Conservation (phyloP, 1,140 invertebrate genomes). For the Atta cephalotes region DNA sequence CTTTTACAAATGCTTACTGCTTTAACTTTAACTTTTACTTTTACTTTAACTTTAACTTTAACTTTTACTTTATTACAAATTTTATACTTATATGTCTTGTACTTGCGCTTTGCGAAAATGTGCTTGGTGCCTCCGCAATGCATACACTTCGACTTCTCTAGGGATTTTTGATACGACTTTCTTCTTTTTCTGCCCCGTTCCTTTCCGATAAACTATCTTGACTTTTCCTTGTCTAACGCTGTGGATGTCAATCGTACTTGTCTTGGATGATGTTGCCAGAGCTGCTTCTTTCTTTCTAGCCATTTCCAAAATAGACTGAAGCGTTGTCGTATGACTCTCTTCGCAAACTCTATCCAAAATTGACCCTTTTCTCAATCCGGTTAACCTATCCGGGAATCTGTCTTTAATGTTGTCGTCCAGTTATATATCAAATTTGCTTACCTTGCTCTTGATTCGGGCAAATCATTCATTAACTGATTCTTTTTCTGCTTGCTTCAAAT, state of each 20-base stretch:
- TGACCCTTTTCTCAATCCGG: neutral
- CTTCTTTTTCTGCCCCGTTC: neutral
- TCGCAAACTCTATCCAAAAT: neutral
- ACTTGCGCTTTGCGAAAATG: neutral
- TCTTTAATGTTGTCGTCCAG: neutral
- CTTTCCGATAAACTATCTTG: neutral
- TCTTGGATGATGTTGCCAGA: neutral
- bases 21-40: neutral
- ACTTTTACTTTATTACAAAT: neutral
- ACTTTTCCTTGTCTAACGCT: neutral
- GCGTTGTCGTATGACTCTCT: neutral
- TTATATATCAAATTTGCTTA: neutral
- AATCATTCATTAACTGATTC: neutral
- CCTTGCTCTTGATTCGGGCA: neutral
- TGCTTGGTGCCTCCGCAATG: neutral
- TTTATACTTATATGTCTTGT: neutral
- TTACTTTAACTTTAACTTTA: neutral
- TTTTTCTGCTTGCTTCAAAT: neutral
- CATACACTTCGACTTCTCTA: neutral
- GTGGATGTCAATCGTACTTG: neutral
- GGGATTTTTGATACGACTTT: neutral
- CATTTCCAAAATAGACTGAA: neutral
- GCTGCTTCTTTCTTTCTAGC: neutral
- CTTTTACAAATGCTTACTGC: neutral
- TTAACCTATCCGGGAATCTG: neutral